Base-by-base conservation (phyloP, 1,140 invertebrate genomes). In the Aphaenogaster floridana region DNA sequence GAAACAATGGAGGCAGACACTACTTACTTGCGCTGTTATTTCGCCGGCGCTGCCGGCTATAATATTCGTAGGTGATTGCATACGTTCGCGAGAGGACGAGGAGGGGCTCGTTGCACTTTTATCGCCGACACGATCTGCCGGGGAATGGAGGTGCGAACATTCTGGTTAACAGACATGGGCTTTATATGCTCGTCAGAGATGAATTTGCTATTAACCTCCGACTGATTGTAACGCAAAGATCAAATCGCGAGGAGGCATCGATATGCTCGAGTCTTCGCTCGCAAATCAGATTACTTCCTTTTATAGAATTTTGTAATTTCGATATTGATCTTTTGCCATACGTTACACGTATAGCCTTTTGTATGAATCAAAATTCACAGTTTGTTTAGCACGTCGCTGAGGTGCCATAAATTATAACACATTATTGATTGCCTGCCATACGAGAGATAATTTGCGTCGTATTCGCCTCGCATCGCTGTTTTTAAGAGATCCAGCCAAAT, bases 1-100 rank as follows among this genome's bases (percentile, higher is more conserved):
- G 90, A 93, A 92, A 93, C 91, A 93, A 93, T 93, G 92, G 90
- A 90, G 86, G 88, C 90, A 93, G 92, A 92, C 91, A 87, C 90
- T 91, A 93, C 92, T 93, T 92, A 93, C 85, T 86, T 93, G 90
- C 52, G 66, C 90, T 88, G 91, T 92, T 92, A 92, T 91, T 92
- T 90, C 86, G 78, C 61, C 86, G 86, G 83, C 87, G 80, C 84
- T 86, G 69, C 86, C 80, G 79, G 71, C 86, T 87, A 88, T 87
- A 89, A 90, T 90, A 81, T 90, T 88, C 69, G 86, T 74, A 86
- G 80, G 71, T 90, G 83, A 90, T 72, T 77, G 61, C 42, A 74
- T 83, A 83, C 52, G 54, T 59, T 80, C 36, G 66, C 52, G 86
- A 50, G 86, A 50, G 78, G 69, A 87, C 42, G 66, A 39, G 59